These are phyloP conservation scores for Addax nasomaculatus DNA, from an alignment of 2,113 vertebrate species.

Conservation along the genomic window DNA sequence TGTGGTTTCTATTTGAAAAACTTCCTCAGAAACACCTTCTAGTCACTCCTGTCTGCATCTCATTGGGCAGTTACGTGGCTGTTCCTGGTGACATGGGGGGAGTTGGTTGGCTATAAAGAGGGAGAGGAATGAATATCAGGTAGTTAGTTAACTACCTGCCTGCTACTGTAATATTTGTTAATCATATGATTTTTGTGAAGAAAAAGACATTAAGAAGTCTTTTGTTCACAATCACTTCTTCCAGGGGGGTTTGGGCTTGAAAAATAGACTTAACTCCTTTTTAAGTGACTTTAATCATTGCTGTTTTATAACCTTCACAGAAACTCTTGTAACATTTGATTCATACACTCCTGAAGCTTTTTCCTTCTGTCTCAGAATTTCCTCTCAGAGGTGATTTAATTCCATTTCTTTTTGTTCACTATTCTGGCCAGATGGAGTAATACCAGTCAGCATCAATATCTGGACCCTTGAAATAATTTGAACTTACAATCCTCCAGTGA, in stretches of 20 bases:
- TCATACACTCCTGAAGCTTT: not conserved
- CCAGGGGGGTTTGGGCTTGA: not conserved
- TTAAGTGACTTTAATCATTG: not conserved
- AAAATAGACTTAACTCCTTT: not conserved
- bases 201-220: not conserved
- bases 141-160: not conserved
- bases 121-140: not conserved
- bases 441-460: conserved; percentile 18
- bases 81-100: not conserved
- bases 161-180: not conserved
- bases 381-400: conserved; percentile 39
- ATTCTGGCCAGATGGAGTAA: conserved; percentile 36
- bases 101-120: not conserved
- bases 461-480: conserved; percentile 22
- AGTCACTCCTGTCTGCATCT: not conserved
- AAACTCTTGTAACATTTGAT: conserved; percentile 29
- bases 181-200: not conserved
- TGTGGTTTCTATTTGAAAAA: not conserved
- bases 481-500: not conserved
- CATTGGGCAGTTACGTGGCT: not conserved
- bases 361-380: conserved; percentile 36
- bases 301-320: not conserved
- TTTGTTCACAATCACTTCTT: conserved; percentile 31
- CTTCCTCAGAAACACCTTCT: not conserved
- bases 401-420: conserved; percentile 31